Evolutionary conservation across 2,113 vertebrate species (phyloP).

Genomic region (Charadrius vociferus): DNA sequence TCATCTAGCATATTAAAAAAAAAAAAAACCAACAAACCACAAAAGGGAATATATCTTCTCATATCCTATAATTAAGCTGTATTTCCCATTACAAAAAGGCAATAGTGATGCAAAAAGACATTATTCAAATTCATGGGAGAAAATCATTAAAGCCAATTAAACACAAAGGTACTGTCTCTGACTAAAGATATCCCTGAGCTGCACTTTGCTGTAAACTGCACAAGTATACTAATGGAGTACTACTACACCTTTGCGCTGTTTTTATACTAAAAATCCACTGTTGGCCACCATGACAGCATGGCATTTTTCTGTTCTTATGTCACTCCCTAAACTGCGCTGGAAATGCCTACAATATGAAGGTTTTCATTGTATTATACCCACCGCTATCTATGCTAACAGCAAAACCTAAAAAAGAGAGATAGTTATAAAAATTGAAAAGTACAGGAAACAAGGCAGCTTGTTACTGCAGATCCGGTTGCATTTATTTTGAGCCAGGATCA

Average conservation of each 20-base stretch:
- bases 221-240: background rate
- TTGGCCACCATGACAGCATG: background rate
- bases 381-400: background rate
- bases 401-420: background rate
- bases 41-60: background rate
- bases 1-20: background rate
- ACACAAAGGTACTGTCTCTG: background rate
- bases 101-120: background rate
- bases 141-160: background rate
- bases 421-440: background rate
- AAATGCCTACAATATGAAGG: background rate
- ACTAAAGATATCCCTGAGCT: background rate
- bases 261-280: background rate
- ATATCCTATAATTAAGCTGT: background rate
- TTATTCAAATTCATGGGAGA: background rate
- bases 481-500: background rate
- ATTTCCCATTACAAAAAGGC: background rate
- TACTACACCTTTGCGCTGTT: rapidly evolving
- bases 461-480: background rate
- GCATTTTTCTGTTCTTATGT: background rate
- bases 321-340: background rate
- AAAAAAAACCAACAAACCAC: background rate
- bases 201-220: background rate
- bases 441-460: background rate
- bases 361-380: background rate